These are phyloP conservation scores for Hylaeus anthracinus DNA, from an alignment of 1,140 invertebrate species.

Conservation along the genomic window DNA sequence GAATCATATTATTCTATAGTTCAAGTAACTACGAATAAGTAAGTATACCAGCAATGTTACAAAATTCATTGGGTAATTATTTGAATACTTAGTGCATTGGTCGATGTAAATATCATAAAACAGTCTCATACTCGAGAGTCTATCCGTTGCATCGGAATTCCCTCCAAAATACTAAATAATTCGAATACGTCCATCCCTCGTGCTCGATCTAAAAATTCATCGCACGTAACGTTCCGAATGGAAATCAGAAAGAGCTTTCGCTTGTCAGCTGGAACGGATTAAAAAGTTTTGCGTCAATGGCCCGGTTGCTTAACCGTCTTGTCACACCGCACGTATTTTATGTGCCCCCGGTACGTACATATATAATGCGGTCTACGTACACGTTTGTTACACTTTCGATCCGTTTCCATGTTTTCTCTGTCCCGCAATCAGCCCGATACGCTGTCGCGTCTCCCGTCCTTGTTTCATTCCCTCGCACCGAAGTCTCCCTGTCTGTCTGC, in stretches of 20 bases:
- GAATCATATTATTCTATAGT: background rate
- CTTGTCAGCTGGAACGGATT: background rate
- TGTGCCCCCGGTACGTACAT: background rate
- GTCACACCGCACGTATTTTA: background rate
- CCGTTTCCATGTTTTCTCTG: background rate
- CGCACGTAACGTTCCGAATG: background rate
- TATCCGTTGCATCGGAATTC: no score
- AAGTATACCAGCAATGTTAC: no score
- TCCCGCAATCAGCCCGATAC: constrained; percentile 31
- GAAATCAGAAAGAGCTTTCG: no score
- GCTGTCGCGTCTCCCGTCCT: constrained; percentile 18
- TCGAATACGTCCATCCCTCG: background rate
- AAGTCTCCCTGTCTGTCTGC: background rate
- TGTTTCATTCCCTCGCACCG: background rate
- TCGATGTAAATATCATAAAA: no score
- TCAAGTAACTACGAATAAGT: background rate
- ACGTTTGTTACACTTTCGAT: background rate
- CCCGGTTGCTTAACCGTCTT: constrained; percentile 24
- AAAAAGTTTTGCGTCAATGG: constrained; percentile 40
- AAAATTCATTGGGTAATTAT: no score
- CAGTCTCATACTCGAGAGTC: no score
- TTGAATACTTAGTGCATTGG: no score
- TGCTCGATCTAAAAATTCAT: background rate
- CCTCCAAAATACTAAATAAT: background rate
- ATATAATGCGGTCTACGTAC: background rate